Base-by-base conservation (phyloP, 2,113 vertebrate species). In the Oncorhynchus kisutch region DNA sequence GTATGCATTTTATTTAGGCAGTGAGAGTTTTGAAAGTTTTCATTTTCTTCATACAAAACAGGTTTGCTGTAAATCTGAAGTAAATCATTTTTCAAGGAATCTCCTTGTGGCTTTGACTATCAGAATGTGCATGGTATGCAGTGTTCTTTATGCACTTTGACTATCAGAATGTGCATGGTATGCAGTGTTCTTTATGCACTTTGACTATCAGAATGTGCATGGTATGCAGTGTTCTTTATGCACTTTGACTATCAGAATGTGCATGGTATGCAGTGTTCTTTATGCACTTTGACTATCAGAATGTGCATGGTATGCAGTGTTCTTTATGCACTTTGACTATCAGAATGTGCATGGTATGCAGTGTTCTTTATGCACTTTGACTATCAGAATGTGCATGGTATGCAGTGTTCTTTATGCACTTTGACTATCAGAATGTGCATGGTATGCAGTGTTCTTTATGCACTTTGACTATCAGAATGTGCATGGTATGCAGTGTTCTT, bases 1-100 rank as follows among this genome's bases (percentile, higher is more conserved):
- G 78, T 82, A 72, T 74, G 31, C 24, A 51, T 54, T 69, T 74
- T 0, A 80, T 81, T 76, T 81, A 39, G 25, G 69, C 39, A 25
- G 39, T 20, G 20, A 51, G 2, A 71, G 4, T 39, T 65, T 49
- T n/a, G 16, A 14, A 29, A 73, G 25, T 45, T 45, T 24, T 64
- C 9, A 27, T 76, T 84, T 74, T 74, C 68, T 13, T 78, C 2
- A 65, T 24, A 34, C 59, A 73, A 60, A 57, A 18, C 29, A 31
- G 66, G 65, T 59, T 69, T 72, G 59, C 66, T 27, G 59, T 78
- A 57, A 77, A 67, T 73, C 27, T 65, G 29, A 29, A 49, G 31
- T 71, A 68, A 62, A 51, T 73, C 66, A 1, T 4, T 9, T 68
- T 75, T 59, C 4, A 5, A 8, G 14, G 60, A 78, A 48, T 16